These are phyloP conservation scores for Eulimnadia texana DNA, from an alignment of 1,140 invertebrate genomes.

Conservation along the genomic window DNA sequence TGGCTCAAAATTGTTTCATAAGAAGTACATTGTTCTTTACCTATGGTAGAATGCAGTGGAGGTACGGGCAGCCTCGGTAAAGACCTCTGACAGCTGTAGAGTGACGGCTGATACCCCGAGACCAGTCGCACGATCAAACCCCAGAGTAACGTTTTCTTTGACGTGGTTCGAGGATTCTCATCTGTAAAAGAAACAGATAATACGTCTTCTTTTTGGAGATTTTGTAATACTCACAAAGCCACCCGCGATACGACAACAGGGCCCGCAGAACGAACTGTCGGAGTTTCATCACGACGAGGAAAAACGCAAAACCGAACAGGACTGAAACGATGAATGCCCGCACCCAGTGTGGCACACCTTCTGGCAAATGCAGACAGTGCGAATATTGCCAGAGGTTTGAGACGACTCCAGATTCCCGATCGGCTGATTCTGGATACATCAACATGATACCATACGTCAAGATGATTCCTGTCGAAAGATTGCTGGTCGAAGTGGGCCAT, in stretches of 20 bases:
- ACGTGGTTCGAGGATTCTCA: constrained; percentile 26
- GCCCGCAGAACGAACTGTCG: constrained; percentile 29
- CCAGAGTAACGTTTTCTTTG: constrained; percentile 30
- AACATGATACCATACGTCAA: constrained; percentile 25
- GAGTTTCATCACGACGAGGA: constrained; percentile 29
- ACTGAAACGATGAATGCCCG: constrained; percentile 24
- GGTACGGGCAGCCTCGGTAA: constrained; percentile 35
- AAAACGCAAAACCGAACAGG: constrained; percentile 27
- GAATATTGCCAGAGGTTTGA: background rate
- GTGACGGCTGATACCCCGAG: constrained; percentile 33
- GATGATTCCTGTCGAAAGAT: constrained; percentile 28
- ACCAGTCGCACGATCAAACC: constrained; percentile 29
- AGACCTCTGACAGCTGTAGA: constrained; percentile 34
- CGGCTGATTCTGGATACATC: constrained; percentile 20
- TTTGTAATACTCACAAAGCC: constrained; percentile 29
- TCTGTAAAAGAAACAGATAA: constrained; percentile 23
- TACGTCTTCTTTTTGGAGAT: background rate
- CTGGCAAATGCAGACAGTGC: background rate
- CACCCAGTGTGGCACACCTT: constrained; percentile 24
- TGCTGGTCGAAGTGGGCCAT: constrained; percentile 35
- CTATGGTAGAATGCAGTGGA: constrained; percentile 28
- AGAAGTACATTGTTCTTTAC: background rate
- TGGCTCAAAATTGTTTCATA: background rate
- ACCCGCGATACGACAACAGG: constrained; percentile 31
- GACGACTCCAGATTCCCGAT: background rate